phyloP scores from a whole-genome alignment of 2,797 vertebrate species.

The Bovichtus variegatus region DNA sequence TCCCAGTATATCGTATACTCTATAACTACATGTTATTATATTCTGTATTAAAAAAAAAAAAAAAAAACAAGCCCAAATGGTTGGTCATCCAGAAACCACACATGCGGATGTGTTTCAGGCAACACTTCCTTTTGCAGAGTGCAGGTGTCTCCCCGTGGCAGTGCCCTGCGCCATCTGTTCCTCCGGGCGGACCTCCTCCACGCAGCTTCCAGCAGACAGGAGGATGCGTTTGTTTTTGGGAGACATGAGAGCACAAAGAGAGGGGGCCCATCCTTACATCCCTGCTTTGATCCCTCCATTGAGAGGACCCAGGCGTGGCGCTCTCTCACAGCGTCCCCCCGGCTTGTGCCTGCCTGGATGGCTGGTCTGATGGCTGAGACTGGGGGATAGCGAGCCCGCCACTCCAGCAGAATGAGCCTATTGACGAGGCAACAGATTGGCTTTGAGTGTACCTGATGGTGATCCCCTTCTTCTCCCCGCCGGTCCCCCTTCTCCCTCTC shows the following conservation, averaged over 20 bases:
- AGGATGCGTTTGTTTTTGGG: constrained; percentile 80
- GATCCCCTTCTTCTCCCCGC: constrained; percentile 59
- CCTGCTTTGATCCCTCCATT: constrained; percentile 79
- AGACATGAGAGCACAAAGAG: constrained; percentile 79
- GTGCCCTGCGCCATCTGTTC: constrained; percentile 76
- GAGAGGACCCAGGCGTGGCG: constrained; percentile 66
- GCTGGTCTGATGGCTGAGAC: constrained; percentile 47
- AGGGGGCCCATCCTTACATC: constrained; percentile 73
- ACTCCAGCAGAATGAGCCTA: constrained; percentile 81
- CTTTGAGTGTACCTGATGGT: constrained; percentile 83
- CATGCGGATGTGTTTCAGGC: constrained; percentile 27
- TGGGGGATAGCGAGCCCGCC: constrained; percentile 38
- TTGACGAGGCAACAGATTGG: constrained; percentile 84
- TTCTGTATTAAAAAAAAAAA: background rate
- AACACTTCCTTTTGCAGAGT: constrained; percentile 27
- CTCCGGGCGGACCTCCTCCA: constrained; percentile 45
- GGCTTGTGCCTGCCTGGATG: constrained; percentile 63
- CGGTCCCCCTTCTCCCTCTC: constrained; percentile 24
- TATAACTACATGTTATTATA: constrained; percentile 1
- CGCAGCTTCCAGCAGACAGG: constrained; percentile 59
- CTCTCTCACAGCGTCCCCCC: constrained; percentile 23
- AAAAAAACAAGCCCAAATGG: constrained; percentile 1
- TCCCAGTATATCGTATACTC: background rate
- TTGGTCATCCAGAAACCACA: constrained; percentile 15
- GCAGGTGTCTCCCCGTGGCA: constrained; percentile 54